Evolutionary conservation across 2,113 vertebrate genomes (phyloP).

Genomic region (Puntigrus tetrazona): DNA sequence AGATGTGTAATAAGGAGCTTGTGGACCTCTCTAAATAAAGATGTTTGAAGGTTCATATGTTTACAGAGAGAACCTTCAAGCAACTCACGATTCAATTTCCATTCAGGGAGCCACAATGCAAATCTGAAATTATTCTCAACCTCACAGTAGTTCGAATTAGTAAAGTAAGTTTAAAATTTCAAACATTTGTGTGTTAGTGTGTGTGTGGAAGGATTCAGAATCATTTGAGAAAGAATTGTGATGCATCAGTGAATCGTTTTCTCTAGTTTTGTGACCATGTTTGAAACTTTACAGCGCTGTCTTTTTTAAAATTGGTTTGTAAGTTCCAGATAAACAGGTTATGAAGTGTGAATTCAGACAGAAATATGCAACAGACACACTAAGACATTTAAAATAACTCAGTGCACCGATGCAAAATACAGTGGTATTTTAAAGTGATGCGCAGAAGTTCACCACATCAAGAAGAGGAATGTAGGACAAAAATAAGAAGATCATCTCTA

Average conservation of each 20-base stretch:
- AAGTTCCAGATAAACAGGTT: neutral
- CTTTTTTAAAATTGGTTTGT: neutral
- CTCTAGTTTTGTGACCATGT: neutral
- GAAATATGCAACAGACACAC: neutral
- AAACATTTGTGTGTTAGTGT: no score
- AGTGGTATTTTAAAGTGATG: neutral
- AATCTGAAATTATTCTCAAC: neutral
- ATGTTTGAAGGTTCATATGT: neutral
- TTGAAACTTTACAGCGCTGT: neutral
- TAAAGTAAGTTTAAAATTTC: no score
- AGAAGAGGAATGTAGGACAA: neutral
- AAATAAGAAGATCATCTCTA: neutral
- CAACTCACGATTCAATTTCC: neutral
- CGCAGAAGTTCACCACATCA: neutral
- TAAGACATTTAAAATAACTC: neutral
- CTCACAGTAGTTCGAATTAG: neutral
- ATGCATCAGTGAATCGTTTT: neutral
- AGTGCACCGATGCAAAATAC: neutral
- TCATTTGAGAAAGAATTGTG: neutral
- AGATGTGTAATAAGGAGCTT: conserved; percentile 25
- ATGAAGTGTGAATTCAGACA: neutral
- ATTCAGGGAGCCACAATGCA: neutral
- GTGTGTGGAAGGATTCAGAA: neutral
- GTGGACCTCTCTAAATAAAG: conserved; percentile 15
- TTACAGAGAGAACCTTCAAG: neutral